These are phyloP conservation scores for Blastomussa wellsi DNA, from an alignment of 92 coral and sea anemone genomes.

Conservation along the genomic window DNA sequence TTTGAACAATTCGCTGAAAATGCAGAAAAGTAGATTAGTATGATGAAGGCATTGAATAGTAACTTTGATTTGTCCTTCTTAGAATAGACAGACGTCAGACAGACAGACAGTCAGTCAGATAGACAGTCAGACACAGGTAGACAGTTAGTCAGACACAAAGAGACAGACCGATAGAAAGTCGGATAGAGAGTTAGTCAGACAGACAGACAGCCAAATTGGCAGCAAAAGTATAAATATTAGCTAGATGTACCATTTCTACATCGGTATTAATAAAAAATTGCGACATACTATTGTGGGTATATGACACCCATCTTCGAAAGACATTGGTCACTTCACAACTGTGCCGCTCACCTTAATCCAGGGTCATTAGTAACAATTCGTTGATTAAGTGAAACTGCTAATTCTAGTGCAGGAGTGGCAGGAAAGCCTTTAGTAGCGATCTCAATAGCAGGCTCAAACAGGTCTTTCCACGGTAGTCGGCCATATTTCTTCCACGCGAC, in stretches of 20 bases:
- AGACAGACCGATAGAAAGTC: neutral
- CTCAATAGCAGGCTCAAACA: constrained; percentile 74
- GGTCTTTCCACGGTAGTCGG: constrained; percentile 68
- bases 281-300: too few relatives aligned
- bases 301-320: too few relatives aligned
- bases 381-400: constrained; percentile 60
- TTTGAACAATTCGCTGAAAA: constrained; percentile 63
- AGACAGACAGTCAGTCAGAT: neutral
- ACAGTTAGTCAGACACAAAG: neutral
- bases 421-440: constrained; percentile 67
- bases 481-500: constrained; percentile 82
- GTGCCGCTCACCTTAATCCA: constrained; percentile 59
- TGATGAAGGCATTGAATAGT: neutral
- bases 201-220: neutral
- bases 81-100: neutral
- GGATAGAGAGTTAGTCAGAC: neutral
- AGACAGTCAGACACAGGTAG: neutral
- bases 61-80: too few relatives aligned
- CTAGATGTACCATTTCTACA: neutral
- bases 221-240: neutral
- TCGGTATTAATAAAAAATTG: too few relatives aligned
- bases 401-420: constrained; percentile 59
- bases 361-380: constrained; percentile 59
- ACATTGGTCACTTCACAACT: neutral
- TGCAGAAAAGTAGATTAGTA: neutral